phyloP scores from a whole-genome alignment of 1,140 invertebrate species.

The Lethrus apterus region DNA sequence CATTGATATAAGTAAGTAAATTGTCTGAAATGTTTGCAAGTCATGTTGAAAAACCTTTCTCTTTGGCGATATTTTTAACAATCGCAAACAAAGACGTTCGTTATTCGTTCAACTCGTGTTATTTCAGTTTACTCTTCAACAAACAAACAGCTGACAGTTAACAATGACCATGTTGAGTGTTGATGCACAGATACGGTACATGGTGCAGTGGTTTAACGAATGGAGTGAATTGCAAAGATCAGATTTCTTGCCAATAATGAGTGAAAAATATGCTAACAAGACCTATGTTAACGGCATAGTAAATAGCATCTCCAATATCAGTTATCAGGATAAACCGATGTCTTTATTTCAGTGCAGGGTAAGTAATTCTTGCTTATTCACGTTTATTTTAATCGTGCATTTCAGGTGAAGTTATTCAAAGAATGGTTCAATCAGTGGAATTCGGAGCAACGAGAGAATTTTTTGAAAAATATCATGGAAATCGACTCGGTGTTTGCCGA shows the following conservation, averaged over 20 bases:
- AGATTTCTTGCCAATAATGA: constrained; percentile 72
- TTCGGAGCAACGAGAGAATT: constrained; percentile 60
- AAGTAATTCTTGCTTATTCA: constrained; percentile 29
- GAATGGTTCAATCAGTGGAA: constrained; percentile 82
- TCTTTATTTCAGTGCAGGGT: constrained; percentile 83
- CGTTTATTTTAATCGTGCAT: constrained; percentile 4
- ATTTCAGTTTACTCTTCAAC: background rate
- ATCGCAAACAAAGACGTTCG: constrained; percentile 10
- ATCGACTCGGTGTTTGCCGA: constrained; percentile 62
- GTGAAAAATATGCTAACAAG: constrained; percentile 56
- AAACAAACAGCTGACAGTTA: background rate
- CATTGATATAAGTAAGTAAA: constrained; percentile 1
- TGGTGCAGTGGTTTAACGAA: constrained; percentile 80
- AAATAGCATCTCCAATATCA: constrained; percentile 56
- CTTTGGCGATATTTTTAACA: constrained; percentile 15
- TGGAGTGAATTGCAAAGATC: constrained; percentile 80
- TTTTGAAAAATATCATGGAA: constrained; percentile 61
- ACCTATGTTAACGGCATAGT: constrained; percentile 66
- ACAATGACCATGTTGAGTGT: constrained; percentile 36
- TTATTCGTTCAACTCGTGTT: background rate
- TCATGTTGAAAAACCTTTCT: constrained; percentile 18
- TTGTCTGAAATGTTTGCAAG: constrained; percentile 8
- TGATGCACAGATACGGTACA: constrained; percentile 69
- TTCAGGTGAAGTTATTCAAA: constrained; percentile 70
- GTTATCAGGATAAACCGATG: constrained; percentile 66